Conservation (phyloP, 2,888 invertebrate species). For the Encarsia formosa region DNA sequence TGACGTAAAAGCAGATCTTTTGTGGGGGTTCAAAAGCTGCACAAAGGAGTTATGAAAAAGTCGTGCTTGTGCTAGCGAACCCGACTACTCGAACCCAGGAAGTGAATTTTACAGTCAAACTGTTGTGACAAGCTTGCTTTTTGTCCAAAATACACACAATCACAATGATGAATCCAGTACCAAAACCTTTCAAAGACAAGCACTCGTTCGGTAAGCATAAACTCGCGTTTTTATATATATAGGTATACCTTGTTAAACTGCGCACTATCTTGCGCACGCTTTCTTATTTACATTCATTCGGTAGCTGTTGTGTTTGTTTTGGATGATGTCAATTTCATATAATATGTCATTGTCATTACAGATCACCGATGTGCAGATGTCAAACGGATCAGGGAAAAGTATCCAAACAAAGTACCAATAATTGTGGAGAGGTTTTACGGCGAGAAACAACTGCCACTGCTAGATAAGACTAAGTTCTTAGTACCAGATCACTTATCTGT, state of each 20-base stretch:
- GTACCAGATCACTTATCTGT: constrained; percentile 86
- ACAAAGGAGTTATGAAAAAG: not conserved
- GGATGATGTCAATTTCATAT: too few species aligned
- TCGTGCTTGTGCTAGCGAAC: not conserved
- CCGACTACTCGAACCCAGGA: not conserved
- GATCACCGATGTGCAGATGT: constrained; percentile 43
- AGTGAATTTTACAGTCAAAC: not conserved
- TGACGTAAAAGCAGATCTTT: not conserved
- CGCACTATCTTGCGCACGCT: constrained; percentile 5
- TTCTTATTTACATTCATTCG: constrained; percentile 5
- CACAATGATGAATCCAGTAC: constrained; percentile 35
- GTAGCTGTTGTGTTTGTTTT: too few species aligned
- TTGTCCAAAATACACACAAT: not conserved
- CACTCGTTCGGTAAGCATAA: constrained; percentile 45
- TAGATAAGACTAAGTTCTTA: constrained; percentile 83
- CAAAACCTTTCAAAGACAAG: constrained; percentile 44
- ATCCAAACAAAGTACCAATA: constrained; percentile 58
- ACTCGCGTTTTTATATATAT: too few species aligned
- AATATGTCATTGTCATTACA: too few species aligned
- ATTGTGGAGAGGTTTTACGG: constrained; percentile 79
- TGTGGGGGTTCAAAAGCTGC: not conserved
- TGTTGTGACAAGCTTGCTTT: not conserved
- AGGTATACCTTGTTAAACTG: not conserved
- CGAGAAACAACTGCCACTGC: constrained; percentile 69
- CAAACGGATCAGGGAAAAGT: constrained; percentile 39